A percentile compares a stretch with the other conserved stretches of the same genome.
Conservation (phyloP, 2,797 vertebrate species). For the Notolepis coatsorum region DNA sequence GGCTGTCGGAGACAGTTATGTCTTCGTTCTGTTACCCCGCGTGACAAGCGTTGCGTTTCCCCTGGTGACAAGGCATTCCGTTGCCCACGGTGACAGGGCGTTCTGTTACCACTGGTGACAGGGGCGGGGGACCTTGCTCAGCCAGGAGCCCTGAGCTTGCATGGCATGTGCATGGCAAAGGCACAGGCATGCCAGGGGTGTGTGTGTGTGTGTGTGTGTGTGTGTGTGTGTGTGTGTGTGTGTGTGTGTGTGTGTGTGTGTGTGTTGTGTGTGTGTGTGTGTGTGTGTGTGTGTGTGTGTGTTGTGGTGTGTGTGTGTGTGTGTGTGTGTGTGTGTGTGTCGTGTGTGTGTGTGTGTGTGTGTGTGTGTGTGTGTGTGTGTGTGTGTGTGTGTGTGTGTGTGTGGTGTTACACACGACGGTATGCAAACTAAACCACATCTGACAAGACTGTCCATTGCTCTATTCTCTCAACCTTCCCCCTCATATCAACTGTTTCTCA, state of each 20-base stretch:
- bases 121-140: conserved; percentile 50
- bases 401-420: conserved; percentile 61
- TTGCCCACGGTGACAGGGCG: conserved; percentile 42
- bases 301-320: conserved; percentile 46
- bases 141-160: conserved; percentile 34
- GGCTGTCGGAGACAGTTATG: conserved; percentile 59
- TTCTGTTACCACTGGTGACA: conserved; percentile 59
- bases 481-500: conserved; percentile 51
- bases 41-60: conserved; percentile 53
- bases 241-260: too few species aligned
- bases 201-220: conserved; percentile 40
- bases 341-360: too few species aligned
- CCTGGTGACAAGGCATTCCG: conserved; percentile 26
- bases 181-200: conserved; percentile 42
- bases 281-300: conserved; percentile 30
- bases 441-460: conserved; percentile 52
- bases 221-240: background rate
- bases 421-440: conserved; percentile 51
- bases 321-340: too few species aligned
- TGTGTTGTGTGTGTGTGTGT: conserved; percentile 2
- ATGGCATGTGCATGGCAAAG: conserved; percentile 43
- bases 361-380: conserved; percentile 8
- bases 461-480: conserved; percentile 59
- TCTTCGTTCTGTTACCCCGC: conserved; percentile 56
- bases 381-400: conserved; percentile 41